Conservation (phyloP, 2,113 vertebrate species). For the Odocoileus virginianus region DNA sequence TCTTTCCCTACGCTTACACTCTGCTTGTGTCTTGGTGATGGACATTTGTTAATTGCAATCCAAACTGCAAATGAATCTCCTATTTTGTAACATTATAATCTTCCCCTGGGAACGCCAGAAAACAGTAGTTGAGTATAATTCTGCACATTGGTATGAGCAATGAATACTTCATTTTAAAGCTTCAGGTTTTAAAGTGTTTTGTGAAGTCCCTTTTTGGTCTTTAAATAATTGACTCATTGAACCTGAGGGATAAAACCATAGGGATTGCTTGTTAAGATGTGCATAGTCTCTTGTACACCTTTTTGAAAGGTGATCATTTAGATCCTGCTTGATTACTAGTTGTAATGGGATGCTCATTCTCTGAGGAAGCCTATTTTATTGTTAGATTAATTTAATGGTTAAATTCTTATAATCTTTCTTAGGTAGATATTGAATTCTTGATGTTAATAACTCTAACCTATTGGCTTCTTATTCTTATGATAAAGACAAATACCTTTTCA, state of each 20-base stretch:
- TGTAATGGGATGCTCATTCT: neutral
- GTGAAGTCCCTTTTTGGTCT: neutral
- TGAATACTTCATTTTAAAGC: neutral
- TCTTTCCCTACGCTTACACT: neutral
- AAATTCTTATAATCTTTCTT: neutral
- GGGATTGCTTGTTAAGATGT: neutral
- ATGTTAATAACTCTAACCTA: neutral
- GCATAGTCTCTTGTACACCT: neutral
- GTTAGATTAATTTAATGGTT: neutral
- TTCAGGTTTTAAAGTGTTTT: neutral
- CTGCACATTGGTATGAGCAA: neutral
- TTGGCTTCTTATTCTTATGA: neutral
- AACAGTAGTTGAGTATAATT: neutral
- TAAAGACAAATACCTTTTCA: neutral
- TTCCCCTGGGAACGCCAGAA: neutral
- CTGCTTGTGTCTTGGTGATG: neutral
- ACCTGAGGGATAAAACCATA: neutral
- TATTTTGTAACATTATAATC: neutral
- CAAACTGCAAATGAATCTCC: neutral
- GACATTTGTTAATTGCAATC: neutral
- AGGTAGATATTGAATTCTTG: neutral
- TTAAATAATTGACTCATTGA: slow-evolving; percentile 19
- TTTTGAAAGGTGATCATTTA: neutral
- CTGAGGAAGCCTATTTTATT: neutral
- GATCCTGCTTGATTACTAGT: neutral